phyloP scores from a whole-genome alignment of 2,888 invertebrate species.

The Dexiosoma caninum region DNA sequence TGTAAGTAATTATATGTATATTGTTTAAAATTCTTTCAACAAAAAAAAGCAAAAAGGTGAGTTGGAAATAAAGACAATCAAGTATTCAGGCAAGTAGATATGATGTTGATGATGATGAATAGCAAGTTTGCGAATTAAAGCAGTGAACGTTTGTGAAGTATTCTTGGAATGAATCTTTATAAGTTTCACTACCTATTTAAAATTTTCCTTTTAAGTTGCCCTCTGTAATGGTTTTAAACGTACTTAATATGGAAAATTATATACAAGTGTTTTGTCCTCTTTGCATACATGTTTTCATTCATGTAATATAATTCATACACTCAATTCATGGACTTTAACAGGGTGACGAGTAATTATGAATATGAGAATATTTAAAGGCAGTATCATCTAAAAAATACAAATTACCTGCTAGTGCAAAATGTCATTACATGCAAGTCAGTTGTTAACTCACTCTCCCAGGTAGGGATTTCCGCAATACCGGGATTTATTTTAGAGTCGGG shows the following conservation, averaged over 20 bases:
- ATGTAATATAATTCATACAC: constrained; percentile 21
- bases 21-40: background rate
- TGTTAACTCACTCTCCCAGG: no score
- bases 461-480: no score
- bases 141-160: background rate
- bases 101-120: constrained; percentile 10
- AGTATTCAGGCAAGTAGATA: background rate
- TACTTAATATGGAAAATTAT: background rate
- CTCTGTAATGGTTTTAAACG: background rate
- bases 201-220: background rate
- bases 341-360: background rate
- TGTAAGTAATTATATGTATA: background rate
- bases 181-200: background rate
- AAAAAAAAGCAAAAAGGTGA: background rate
- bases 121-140: background rate
- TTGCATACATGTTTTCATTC: background rate
- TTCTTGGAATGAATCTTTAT: background rate
- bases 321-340: constrained; percentile 22
- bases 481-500: no score
- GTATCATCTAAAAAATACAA: no score
- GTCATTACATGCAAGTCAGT: no score
- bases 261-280: background rate
- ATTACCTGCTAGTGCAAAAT: no score
- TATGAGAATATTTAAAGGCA: background rate
- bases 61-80: background rate